Conservation (phyloP, 2,888 invertebrate species). For the Tupiocoris notatus region DNA sequence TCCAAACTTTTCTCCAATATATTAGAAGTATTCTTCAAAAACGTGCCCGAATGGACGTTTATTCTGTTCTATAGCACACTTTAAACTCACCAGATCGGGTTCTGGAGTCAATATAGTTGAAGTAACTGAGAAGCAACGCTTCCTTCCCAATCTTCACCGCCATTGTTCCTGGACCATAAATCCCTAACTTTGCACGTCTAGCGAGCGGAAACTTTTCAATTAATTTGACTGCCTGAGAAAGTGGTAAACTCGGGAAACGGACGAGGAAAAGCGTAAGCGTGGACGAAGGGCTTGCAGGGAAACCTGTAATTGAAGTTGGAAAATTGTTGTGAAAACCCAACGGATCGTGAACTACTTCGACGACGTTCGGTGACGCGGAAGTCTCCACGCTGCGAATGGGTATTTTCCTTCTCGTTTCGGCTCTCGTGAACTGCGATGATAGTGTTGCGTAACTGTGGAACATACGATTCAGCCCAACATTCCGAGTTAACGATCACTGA, state of each 20-base stretch:
- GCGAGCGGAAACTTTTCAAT: background rate
- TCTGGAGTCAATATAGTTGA: background rate
- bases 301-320: slow-evolving; percentile 36
- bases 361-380: slow-evolving; percentile 25
- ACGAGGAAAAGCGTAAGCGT: background rate
- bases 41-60: too few relatives aligned
- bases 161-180: background rate
- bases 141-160: background rate
- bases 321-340: slow-evolving; percentile 28
- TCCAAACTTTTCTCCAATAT: too few relatives aligned
- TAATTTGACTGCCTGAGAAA: background rate
- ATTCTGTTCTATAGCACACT: too few relatives aligned
- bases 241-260: background rate
- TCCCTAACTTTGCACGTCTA: background rate
- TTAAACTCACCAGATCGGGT: too few relatives aligned
- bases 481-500: background rate
- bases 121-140: background rate
- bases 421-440: background rate
- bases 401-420: background rate
- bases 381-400: background rate
- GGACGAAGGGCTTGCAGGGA: background rate
- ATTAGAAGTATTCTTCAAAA: too few relatives aligned
- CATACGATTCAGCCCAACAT: background rate
- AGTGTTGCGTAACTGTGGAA: background rate
- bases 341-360: slow-evolving; percentile 12